phyloP scores from a whole-genome alignment of 1,140 invertebrate genomes.

The Bombus picipes region DNA sequence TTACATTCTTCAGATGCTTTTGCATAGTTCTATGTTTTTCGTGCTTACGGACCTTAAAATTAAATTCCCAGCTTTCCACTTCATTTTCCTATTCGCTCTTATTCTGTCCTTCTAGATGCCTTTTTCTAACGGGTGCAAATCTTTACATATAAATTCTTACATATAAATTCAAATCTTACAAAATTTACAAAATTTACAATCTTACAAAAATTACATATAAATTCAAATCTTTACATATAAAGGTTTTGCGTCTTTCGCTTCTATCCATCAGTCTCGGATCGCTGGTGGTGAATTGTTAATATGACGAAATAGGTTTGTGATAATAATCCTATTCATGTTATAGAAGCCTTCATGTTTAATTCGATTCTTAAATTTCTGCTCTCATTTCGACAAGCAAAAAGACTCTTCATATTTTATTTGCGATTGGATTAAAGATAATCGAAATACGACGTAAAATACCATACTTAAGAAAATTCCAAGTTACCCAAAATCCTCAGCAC shows the following conservation, averaged over 20 bases:
- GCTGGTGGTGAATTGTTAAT: background rate
- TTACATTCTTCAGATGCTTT: background rate
- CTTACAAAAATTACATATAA: no score
- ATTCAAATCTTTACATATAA: background rate
- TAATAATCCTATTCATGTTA: background rate
- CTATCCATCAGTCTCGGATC: background rate
- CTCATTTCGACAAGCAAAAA: background rate
- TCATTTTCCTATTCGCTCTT: background rate
- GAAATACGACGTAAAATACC: no score
- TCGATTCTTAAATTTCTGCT: background rate
- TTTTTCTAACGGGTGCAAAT: background rate
- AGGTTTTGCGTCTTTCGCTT: background rate
- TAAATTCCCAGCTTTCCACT: background rate
- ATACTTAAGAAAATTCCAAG: background rate
- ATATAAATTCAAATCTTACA: no score
- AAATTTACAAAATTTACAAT: no score
- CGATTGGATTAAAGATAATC: background rate
- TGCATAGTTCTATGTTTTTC: no score
- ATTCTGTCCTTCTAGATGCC: no score
- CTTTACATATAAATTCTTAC: background rate
- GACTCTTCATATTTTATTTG: background rate
- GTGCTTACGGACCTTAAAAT: background rate
- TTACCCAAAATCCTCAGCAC: background rate
- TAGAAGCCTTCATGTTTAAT: background rate
- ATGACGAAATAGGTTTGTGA: background rate